phyloP scores from a whole-genome alignment of 2,888 invertebrate species.

The Cephus sareptanus region DNA sequence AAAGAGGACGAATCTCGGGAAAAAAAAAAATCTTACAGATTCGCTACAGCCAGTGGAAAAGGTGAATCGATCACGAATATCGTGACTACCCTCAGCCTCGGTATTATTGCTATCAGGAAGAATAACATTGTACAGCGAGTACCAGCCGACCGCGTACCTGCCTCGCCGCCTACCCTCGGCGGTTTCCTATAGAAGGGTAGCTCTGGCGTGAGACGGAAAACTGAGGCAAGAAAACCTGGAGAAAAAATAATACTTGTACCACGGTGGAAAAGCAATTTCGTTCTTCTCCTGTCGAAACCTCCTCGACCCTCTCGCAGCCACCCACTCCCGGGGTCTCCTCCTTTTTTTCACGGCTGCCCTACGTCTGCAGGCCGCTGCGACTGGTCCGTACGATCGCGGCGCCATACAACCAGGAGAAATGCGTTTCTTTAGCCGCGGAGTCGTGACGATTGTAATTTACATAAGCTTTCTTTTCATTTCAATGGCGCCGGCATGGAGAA shows the following conservation, averaged over 20 bases:
- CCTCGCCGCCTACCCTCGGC: background rate
- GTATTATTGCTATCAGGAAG: background rate
- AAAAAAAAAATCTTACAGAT: background rate
- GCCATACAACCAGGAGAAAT: conserved; percentile 1
- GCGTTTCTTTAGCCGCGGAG: conserved; percentile 15
- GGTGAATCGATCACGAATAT: background rate
- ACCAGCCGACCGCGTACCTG: background rate
- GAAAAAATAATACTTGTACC: conserved; percentile 49
- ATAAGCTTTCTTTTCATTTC: conserved; percentile 38
- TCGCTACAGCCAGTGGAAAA: background rate
- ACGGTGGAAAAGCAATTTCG: conserved; percentile 49
- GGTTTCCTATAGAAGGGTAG: conserved; percentile 36
- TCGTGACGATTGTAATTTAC: conserved; percentile 39
- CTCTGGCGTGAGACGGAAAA: background rate
- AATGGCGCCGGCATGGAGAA: background rate
- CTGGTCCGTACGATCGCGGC: background rate
- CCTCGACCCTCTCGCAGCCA: conserved; percentile 24
- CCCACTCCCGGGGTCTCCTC: background rate
- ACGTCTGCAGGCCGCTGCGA: conserved; percentile 10
- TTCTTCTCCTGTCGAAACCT: conserved; percentile 26
- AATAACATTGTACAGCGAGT: background rate
- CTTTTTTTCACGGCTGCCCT: conserved; percentile 14
- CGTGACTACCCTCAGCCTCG: background rate
- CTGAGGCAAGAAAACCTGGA: conserved; percentile 17
- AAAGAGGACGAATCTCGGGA: background rate